These are phyloP conservation scores for Heteronetta atricapilla DNA, from an alignment of 2,113 vertebrate genomes.

Conservation along the genomic window DNA sequence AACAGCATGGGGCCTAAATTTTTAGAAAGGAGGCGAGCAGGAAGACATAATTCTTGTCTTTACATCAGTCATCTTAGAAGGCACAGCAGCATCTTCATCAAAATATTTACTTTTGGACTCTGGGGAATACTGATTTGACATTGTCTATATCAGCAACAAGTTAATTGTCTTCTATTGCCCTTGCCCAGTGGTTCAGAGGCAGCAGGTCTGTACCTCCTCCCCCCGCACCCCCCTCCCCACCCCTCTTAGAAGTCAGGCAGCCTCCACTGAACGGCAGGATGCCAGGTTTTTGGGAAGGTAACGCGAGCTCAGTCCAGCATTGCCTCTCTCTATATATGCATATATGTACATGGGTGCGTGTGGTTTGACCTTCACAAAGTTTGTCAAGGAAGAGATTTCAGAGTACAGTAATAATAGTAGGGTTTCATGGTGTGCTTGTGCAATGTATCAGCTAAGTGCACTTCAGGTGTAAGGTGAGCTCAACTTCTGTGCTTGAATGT, in stretches of 20 bases:
- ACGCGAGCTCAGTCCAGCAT: neutral
- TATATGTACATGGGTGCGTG: neutral
- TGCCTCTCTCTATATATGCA: neutral
- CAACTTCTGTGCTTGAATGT: neutral
- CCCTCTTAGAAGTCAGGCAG: neutral
- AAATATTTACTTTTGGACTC: neutral
- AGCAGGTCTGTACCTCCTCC: neutral
- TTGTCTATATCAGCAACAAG: neutral
- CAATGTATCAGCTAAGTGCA: neutral
- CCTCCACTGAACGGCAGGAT: neutral
- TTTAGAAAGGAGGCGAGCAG: neutral
- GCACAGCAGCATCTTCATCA: neutral
- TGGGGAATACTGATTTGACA: neutral
- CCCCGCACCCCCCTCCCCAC: accelerated
- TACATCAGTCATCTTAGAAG: neutral
- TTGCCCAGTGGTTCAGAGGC: neutral
- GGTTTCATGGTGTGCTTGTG: neutral
- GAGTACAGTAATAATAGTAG: neutral
- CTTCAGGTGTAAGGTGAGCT: neutral
- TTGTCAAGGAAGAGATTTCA: neutral
- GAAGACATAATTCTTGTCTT: neutral
- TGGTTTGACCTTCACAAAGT: neutral
- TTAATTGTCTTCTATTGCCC: neutral
- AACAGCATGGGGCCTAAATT: neutral
- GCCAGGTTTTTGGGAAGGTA: neutral